Percentiles rank a stretch among this genome's conserved stretches.
These are phyloP conservation scores for Drosophila helvetica DNA, from an alignment of 2,888 invertebrate species.

Conservation along the genomic window DNA sequence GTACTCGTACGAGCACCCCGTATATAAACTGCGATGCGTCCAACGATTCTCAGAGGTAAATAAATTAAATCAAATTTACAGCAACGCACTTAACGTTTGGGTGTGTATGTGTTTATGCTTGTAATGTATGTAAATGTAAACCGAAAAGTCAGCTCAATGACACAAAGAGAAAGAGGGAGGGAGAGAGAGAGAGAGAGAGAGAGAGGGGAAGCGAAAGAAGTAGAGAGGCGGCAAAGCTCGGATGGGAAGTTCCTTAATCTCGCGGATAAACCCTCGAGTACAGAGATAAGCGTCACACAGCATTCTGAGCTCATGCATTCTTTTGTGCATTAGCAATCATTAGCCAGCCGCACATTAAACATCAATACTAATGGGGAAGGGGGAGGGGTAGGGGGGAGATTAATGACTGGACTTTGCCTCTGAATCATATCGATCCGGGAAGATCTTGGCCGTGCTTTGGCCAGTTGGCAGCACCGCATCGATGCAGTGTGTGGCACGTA, in stretches of 20 bases:
- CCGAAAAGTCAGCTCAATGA: constrained; percentile 20
- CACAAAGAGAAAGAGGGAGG: neutral
- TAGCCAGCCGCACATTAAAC: neutral
- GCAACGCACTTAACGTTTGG: constrained; percentile 2
- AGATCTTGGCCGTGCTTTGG: neutral
- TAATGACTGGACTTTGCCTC: neutral
- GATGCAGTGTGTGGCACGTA: neutral
- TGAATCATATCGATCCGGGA: neutral
- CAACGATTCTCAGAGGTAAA: constrained; percentile 3
- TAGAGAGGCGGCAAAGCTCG: neutral
- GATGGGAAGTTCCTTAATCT: neutral
- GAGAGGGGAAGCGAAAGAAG: neutral
- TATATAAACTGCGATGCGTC: neutral
- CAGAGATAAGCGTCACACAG: neutral
- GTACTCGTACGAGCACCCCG: neutral
- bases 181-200: neutral
- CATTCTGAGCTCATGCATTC: neutral
- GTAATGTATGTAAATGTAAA: constrained; percentile 2
- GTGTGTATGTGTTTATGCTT: neutral
- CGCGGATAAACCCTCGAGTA: neutral
- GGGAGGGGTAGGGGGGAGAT: neutral
- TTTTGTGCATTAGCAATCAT: neutral
- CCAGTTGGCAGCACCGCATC: neutral
- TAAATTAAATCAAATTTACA: constrained; percentile 52
- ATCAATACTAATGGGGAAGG: neutral